phyloP scores from a whole-genome alignment of 2,113 vertebrate genomes.

The Chitala chitala region DNA sequence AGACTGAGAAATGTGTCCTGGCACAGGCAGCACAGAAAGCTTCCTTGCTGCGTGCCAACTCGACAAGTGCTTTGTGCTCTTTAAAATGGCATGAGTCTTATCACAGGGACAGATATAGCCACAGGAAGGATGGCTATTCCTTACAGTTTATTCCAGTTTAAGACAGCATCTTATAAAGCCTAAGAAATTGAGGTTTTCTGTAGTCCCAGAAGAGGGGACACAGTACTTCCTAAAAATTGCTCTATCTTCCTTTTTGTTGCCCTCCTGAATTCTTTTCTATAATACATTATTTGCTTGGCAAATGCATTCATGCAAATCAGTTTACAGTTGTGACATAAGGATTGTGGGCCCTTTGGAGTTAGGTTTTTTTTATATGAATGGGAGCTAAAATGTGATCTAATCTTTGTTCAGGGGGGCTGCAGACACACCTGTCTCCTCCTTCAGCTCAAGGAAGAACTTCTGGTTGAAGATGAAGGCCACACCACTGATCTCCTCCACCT shows the following conservation, averaged over 20 bases:
- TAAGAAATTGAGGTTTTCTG: not conserved
- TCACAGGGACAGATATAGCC: not conserved
- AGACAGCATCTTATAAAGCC: not conserved
- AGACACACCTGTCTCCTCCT: conserved; percentile 85
- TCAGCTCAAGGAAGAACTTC: conserved; percentile 96
- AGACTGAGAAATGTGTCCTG: not conserved
- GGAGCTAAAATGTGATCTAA: too few species aligned
- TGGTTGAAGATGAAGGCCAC: conserved; percentile 99
- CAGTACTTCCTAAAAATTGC: not conserved
- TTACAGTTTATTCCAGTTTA: not conserved
- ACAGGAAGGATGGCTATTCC: not conserved
- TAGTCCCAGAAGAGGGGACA: not conserved
- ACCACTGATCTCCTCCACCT: conserved; percentile 96
- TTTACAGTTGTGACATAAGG: too few species aligned
- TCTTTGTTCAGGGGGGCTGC: not conserved
- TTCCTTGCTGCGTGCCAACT: not conserved
- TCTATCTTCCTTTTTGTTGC: not conserved
- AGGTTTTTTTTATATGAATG: too few species aligned
- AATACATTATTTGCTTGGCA: not conserved
- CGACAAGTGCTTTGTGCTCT: not conserved
- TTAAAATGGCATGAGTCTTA: conserved; percentile 7
- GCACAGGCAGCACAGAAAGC: too few species aligned
- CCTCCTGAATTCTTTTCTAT: not conserved
- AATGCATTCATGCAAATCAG: too few species aligned
- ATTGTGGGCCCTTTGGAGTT: too few species aligned